phyloP scores from a whole-genome alignment of 2,113 vertebrate genomes.

The Callionymus lyra region DNA sequence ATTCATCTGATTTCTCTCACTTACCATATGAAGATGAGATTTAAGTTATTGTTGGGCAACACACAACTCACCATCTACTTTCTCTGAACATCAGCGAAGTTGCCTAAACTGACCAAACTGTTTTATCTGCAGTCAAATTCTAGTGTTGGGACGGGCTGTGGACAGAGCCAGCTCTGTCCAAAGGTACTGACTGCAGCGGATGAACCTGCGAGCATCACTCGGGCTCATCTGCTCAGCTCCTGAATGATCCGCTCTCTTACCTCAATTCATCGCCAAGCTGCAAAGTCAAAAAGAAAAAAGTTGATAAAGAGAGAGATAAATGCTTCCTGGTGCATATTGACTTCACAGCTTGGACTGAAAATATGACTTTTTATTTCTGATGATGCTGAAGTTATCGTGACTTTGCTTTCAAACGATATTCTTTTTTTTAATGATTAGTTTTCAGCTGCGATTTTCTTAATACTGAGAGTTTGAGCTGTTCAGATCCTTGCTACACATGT shows the following conservation, averaged over 20 bases:
- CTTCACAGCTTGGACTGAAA: constrained; percentile 37
- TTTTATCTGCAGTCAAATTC: constrained; percentile 52
- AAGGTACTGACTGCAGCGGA: constrained; percentile 54
- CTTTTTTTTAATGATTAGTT: background rate
- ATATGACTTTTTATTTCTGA: background rate
- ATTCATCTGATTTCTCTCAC: background rate
- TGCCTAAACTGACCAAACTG: constrained; percentile 12
- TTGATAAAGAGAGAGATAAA: background rate
- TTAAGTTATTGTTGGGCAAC: background rate
- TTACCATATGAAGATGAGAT: background rate
- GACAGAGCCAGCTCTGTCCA: constrained; percentile 49
- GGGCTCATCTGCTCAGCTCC: constrained; percentile 47
- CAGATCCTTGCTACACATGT: constrained; percentile 33
- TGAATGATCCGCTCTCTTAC: constrained; percentile 12
- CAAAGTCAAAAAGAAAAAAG: constrained; percentile 20
- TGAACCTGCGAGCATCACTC: constrained; percentile 42
- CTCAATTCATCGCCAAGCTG: constrained; percentile 23
- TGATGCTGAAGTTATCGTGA: constrained; percentile 8
- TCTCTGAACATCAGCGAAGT: no score
- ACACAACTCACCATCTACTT: background rate
- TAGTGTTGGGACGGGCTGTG: constrained; percentile 51
- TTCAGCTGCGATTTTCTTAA: background rate
- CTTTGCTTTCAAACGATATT: constrained; percentile 3
- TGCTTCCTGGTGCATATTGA: constrained; percentile 1
- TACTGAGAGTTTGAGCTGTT: constrained; percentile 13